phyloP scores from a whole-genome alignment of 2,888 invertebrate genomes.

The Candidula unifasciata region DNA sequence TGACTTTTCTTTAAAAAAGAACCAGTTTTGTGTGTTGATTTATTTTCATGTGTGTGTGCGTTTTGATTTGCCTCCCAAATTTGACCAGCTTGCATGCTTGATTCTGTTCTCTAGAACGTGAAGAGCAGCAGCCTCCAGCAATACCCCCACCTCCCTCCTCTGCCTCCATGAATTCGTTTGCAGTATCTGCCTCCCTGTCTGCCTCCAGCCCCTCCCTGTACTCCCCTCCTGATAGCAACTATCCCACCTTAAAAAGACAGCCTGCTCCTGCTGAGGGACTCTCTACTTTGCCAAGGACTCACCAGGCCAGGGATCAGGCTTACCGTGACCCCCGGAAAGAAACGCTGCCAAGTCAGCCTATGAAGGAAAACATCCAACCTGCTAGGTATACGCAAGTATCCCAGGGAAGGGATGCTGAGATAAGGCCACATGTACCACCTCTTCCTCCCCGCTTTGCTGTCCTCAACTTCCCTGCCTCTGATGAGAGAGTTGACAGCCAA shows the following conservation, averaged over 20 bases:
- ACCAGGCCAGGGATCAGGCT: background rate
- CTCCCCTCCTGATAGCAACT: background rate
- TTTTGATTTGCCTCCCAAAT: conserved; percentile 30
- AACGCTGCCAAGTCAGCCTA: background rate
- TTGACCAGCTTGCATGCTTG: conserved; percentile 52
- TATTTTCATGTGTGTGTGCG: background rate
- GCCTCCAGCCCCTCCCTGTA: conserved; percentile 39
- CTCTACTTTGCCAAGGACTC: background rate
- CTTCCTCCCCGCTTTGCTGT: conserved; percentile 12
- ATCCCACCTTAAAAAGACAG: background rate
- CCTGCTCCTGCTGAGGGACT: background rate
- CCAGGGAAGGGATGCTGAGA: background rate
- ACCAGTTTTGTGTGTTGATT: background rate
- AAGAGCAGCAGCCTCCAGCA: conserved; percentile 41
- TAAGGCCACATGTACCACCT: conserved; percentile 1
- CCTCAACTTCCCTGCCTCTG: background rate
- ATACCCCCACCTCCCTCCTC: conserved; percentile 48
- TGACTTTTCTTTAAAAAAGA: background rate
- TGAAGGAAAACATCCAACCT: background rate
- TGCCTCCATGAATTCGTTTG: conserved; percentile 39
- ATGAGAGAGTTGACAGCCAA: background rate
- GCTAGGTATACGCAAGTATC: background rate
- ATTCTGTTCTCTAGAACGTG: conserved; percentile 51
- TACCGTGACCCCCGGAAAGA: background rate
- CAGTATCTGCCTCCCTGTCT: conserved; percentile 20